These are phyloP conservation scores for Mesoclemmys tuberculata DNA, from an alignment of 2,113 vertebrate genomes.

Conservation along the genomic window DNA sequence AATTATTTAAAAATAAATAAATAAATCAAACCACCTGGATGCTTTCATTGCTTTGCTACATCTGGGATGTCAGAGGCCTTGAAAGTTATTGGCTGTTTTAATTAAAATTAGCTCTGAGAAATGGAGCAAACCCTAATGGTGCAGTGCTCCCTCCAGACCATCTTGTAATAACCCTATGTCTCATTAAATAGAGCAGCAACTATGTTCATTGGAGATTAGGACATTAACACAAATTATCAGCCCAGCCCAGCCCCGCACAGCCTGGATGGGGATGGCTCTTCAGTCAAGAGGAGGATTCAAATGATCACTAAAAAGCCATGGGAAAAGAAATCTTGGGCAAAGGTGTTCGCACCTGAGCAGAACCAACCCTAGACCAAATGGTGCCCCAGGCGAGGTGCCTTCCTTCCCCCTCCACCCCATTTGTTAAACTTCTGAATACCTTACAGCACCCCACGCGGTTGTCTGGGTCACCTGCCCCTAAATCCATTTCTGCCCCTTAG, in stretches of 20 bases:
- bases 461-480: no score
- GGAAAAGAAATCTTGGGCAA: not conserved
- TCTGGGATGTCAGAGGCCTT: constrained; percentile 23
- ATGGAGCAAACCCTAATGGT: not conserved
- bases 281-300: not conserved
- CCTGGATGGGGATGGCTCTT: not conserved
- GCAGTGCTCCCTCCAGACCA: constrained; percentile 21
- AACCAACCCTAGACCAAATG: no score
- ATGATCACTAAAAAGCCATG: not conserved
- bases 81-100: constrained; percentile 48
- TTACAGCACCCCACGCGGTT: no score
- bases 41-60: constrained; percentile 10
- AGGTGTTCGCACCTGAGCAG: not conserved
- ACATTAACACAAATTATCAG: constrained; percentile 37
- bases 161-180: constrained; percentile 29
- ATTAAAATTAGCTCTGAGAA: constrained; percentile 48
- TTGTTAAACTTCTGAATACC: no score
- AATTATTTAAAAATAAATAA: not conserved
- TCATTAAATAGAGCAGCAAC: constrained; percentile 50
- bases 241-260: not conserved
- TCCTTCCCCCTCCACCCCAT: no score
- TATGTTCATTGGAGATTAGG: constrained; percentile 49
- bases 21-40: not conserved
- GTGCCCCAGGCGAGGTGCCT: no score
- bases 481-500: not conserved